Evolutionary conservation across 2,888 invertebrate genomes (phyloP), one percentile per base, ranked within the genome.

Genomic region (Protonemura montana): DNA sequence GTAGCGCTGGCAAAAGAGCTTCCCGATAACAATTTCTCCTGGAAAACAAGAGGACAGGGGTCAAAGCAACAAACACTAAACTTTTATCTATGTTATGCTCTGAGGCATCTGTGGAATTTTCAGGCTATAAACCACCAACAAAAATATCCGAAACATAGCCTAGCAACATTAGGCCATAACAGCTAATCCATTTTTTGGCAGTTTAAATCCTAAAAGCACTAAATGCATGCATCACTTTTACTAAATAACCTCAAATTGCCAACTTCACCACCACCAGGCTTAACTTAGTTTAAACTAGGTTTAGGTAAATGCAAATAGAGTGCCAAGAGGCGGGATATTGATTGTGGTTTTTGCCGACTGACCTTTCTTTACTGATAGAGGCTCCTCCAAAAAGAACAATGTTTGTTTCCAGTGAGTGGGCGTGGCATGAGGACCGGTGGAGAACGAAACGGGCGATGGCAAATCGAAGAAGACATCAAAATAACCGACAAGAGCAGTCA

Each of bases 401-500:
- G 98, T 98, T 91, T 98, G 98, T 90, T 98, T 97, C 98, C 98
- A 98, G 92, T 98, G 98, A 0, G 98, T 98, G 28, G 94, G 92
- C 0, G 94, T 93, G 0, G 93, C 92, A 76, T 93, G 92, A 1
- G 98, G 98, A 0, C 96, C 95, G 0, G 98, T 98, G 85, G 96
- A 95, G 89, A 98, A 95, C 2, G 92, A 91, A 6, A 97, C 93
- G 21, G 93, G 91, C 88, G 94, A 93, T 0, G 94, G 93, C 86
- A 96, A 91, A 89, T 96, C 95, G 91, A 98, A 98, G 90, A 95
- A 95, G 30, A 95, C 96, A 91, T 98, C 98, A 92, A 99, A 99
- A 92, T 97, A 98, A 7, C 98, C 98, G 86, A 96, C 95, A 88
- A 98, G 92, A 0, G 96, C 96, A 0, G 97, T 97, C 59, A 99